Base-by-base conservation (phyloP, 2,888 invertebrate species). In the Philonicus albiceps region DNA sequence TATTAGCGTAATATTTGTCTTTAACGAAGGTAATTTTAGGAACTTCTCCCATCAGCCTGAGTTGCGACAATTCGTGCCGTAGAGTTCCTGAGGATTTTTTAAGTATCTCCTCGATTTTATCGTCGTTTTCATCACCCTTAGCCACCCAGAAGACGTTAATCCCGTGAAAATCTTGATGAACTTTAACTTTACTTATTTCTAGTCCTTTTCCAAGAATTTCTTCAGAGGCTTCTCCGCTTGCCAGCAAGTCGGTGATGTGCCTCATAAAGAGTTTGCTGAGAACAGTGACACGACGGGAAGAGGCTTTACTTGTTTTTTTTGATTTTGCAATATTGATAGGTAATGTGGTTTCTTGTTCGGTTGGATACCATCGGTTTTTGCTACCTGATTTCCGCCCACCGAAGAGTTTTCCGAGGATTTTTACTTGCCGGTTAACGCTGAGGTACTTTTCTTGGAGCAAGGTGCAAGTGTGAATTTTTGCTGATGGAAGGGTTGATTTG, bases 181-280 rank as follows among this genome's bases (percentile, higher is more conserved):
- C 93, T 91, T 94, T 94, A 87, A 95, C 96, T 90, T 94, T 94
- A n/a, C 95, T 95, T 88, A 97, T 94, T 93, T 97, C 96, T 88
- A 96, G 93, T 11, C 95, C 95, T 88, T 93, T 93, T 8, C 95
- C 96, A 16, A 95, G 89, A 87, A 96, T 92, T 81, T 94, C 92
- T 80, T 93, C 92, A 1, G 95, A 92, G 40, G 94, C 93, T 89
- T 95, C 94, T 1, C 96, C 96, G 0, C 95, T 95, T 1, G 96
- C 94, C 94, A 97, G 94, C 43, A 96, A 91, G 90, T 96, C 97
- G 0, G 96, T 96, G 8, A 97, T 95, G 87, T 96, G 93, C 89
- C 94, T 94, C 96, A 97, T 97, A 89, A 97, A 97, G 80, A 97
- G 90, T 91, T 96, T 96, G 91, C 97, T 97, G 1, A 97, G 91